These are phyloP conservation scores for Idaea biselata DNA, from an alignment of 2,888 invertebrate species.

Conservation along the genomic window DNA sequence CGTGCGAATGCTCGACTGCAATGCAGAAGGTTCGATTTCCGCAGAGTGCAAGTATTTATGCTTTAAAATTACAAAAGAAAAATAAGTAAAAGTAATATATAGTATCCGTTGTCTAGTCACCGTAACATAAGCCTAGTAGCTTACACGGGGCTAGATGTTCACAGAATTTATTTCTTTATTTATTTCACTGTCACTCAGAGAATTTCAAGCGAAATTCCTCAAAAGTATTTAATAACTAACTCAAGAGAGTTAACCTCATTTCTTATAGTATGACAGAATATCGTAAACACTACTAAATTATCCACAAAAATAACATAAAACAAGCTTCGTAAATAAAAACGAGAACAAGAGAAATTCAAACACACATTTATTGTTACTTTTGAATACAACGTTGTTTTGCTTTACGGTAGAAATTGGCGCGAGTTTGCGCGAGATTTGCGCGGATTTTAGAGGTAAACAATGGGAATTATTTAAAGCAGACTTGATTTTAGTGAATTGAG, in stretches of 20 bases:
- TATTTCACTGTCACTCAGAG: too few relatives aligned
- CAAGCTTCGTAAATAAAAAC: neutral
- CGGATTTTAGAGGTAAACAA: conserved; percentile 19
- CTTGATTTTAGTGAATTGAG: conserved; percentile 22
- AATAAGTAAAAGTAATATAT: too few relatives aligned
- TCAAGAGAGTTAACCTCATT: neutral
- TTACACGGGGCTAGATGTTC: too few relatives aligned
- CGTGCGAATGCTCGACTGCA: too few relatives aligned
- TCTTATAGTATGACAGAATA: neutral
- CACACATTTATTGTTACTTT: neutral
- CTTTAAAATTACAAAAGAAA: too few relatives aligned
- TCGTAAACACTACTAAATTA: neutral
- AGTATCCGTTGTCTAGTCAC: too few relatives aligned
- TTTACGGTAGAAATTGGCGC: neutral
- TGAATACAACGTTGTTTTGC: neutral
- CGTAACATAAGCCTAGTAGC: too few relatives aligned
- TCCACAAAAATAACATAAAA: neutral
- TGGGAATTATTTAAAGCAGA: conserved; percentile 25
- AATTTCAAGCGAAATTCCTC: too few relatives aligned
- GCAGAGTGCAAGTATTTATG: too few relatives aligned
- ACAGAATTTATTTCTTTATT: too few relatives aligned
- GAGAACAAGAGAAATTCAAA: neutral
- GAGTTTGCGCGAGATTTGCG: neutral
- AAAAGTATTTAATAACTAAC: neutral
- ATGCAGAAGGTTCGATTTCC: too few relatives aligned